Percentiles rank a stretch among this genome's conserved stretches.
phyloP scores from a whole-genome alignment of 2,113 vertebrate genomes.

The Lanius collurio region DNA sequence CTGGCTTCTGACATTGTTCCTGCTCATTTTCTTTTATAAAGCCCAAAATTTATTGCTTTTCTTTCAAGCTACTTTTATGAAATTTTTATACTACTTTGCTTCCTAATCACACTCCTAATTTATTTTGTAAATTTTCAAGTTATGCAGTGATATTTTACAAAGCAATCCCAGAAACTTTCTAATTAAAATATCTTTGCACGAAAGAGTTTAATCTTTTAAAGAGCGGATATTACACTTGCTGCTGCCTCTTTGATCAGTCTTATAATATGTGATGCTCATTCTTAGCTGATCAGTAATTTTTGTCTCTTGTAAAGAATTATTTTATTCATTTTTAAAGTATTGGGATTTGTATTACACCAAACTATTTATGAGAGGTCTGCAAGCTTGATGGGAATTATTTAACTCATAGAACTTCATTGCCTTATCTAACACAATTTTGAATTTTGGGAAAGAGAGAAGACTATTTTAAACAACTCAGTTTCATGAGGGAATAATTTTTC shows the following conservation, averaged over 20 bases:
- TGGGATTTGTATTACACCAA: background rate
- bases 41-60: constrained; percentile 7
- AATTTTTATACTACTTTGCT: constrained; percentile 18
- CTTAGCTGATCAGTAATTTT: background rate
- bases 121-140: constrained; percentile 55
- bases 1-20: background rate
- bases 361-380: background rate
- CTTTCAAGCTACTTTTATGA: constrained; percentile 29
- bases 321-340: background rate
- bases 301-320: background rate
- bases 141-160: constrained; percentile 56
- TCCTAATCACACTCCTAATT: constrained; percentile 52
- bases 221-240: background rate
- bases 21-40: constrained; percentile 25
- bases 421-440: background rate
- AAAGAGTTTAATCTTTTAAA: constrained; percentile 37
- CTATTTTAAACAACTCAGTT: background rate
- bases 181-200: constrained; percentile 54
- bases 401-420: background rate
- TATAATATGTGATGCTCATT: background rate
- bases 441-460: background rate
- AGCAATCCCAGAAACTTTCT: constrained; percentile 41
- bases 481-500: background rate
- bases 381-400: background rate
- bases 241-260: constrained; percentile 18